Conservation (phyloP, 2,113 vertebrate species). For the Crotophaga sulcirostris region DNA sequence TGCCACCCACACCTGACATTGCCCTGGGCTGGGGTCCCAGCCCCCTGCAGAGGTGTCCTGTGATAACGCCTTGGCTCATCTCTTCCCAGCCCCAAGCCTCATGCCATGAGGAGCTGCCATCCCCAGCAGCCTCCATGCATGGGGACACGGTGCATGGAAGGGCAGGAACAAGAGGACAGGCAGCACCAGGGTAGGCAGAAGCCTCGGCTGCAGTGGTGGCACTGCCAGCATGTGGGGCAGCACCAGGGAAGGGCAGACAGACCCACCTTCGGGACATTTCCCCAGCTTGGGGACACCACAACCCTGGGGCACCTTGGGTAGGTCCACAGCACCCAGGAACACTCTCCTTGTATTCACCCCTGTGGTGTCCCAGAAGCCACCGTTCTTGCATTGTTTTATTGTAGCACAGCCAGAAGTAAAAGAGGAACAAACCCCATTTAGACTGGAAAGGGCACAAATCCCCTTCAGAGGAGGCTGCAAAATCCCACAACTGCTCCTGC, state of each 20-base stretch:
- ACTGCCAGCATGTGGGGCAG: background rate
- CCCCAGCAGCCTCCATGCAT: fast-evolving
- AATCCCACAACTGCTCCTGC: background rate
- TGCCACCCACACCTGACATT: fast-evolving
- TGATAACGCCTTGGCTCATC: background rate
- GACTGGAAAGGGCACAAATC: background rate
- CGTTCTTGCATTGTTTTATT: background rate
- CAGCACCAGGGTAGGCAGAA: background rate
- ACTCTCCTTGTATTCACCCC: background rate
- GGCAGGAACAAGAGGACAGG: background rate
- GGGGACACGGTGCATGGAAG: background rate
- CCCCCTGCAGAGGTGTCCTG: background rate
- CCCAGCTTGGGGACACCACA: too few relatives aligned
- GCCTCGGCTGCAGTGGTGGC: background rate
- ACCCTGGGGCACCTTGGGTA: background rate
- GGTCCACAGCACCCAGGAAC: fast-evolving
- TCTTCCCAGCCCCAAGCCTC: background rate
- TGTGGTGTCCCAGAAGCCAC: background rate
- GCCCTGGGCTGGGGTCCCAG: background rate
- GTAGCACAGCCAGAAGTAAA: background rate
- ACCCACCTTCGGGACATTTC: background rate
- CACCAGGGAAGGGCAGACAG: background rate
- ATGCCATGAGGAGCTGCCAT: fast-evolving
- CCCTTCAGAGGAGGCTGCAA: background rate
- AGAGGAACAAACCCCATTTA: fast-evolving